Conservation (phyloP, 2,797 vertebrate species). For the Siniperca scherzeri region DNA sequence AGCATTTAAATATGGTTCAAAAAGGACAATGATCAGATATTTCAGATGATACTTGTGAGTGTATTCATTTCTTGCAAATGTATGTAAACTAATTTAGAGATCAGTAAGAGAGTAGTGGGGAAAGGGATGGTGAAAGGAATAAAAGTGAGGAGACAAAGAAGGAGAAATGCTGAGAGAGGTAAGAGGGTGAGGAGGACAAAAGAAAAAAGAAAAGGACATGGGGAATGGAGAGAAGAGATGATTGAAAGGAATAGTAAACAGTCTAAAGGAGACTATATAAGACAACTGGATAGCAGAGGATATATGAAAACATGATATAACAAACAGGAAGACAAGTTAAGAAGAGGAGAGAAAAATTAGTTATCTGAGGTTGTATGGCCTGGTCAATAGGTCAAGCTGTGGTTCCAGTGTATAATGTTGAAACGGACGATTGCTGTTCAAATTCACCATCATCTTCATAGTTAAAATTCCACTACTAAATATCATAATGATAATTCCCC, state of each 20-base stretch:
- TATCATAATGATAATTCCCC: not conserved
- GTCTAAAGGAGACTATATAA: not conserved
- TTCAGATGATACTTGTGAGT: conserved; percentile 7
- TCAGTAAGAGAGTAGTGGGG: not conserved
- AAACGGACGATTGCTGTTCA: not conserved
- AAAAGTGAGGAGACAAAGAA: not conserved
- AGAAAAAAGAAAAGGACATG: not conserved
- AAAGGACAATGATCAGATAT: conserved; percentile 21
- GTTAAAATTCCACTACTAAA: conserved; percentile 18
- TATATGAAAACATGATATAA: not conserved
- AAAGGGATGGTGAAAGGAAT: not conserved
- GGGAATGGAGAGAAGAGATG: not conserved
- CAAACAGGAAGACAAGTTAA: conserved; percentile 6
- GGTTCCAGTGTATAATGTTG: conserved; percentile 23
- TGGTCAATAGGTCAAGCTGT: conserved; percentile 61
- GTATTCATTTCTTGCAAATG: not conserved
- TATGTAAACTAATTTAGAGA: conserved; percentile 9
- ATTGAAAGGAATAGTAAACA: not conserved
- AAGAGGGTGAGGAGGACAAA: not conserved
- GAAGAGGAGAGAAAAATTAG: not conserved
- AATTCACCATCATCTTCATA: not conserved
- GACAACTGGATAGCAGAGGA: not conserved
- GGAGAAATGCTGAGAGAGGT: not conserved
- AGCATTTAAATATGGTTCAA: conserved; percentile 19
- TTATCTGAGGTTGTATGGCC: conserved; percentile 51